Evolutionary conservation across 2,797 vertebrate genomes (phyloP), one percentile per base, ranked within the genome.

Genomic region (Gadopsis marmoratus): DNA sequence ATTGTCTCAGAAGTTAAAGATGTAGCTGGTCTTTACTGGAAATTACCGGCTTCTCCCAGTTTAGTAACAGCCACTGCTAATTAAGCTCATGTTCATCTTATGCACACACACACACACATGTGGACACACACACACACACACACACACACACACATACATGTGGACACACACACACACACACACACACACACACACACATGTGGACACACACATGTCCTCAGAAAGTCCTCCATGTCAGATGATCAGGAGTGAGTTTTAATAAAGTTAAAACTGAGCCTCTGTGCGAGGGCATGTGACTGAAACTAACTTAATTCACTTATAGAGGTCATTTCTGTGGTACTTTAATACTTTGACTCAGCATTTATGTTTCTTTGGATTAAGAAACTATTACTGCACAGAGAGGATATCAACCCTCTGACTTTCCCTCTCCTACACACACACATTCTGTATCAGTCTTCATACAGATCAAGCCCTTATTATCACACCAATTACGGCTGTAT

Each of bases 11-110:
- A 80, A 74, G 76, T 80, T 84, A 65, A 79, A 80, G 77, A 82
- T 58, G 61, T 63, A 53, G 23, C 71, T 26, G 37, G 81, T 67
- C 47, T 86, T 78, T 59, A 64, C 66, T 73, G 65, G 55, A 84
- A 74, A 80, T 71, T 61, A 58, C 26, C 43, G 48, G 10, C 8
- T 82, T 76, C 33, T 65, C 39, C 45, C 66, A 81, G 63, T 35
- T 90, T 84, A 81, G 74, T 73, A 71, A 63, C 72, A 71, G 78
- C 80, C 55, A 62, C 11, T 66, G 76, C 70, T 91, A 87, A 92
- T 92, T 89, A 89, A 88, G 6, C 86, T 81, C 50, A 75, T 85
- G 64, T 70, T 90, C 88, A 90, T 93, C 85, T 80, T 76, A 33
- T 54, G 41, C 68, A 59, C 60, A 12, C 45, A 65, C 64, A 68